Evolutionary conservation across 1,140 invertebrate genomes (phyloP).

Genomic region (Drosophila sechellia): DNA sequence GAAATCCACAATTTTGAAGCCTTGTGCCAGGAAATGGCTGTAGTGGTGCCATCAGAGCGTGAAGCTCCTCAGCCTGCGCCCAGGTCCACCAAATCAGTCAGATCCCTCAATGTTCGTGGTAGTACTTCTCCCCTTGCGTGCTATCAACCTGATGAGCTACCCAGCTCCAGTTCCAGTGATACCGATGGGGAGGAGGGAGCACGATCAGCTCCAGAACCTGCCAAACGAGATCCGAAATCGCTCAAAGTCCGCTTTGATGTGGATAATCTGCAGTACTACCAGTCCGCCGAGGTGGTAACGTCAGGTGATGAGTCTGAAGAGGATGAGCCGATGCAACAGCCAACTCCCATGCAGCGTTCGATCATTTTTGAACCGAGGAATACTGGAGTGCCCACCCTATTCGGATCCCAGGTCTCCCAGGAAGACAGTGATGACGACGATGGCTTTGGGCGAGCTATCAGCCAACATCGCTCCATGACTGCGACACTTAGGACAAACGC

Average conservation of each 20-base stretch:
- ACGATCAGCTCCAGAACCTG: slow-evolving; percentile 41
- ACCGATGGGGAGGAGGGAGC: slow-evolving; percentile 29
- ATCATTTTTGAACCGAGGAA: slow-evolving; percentile 24
- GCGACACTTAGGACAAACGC: slow-evolving; percentile 42
- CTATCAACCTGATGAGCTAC: slow-evolving; percentile 61
- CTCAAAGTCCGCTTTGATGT: slow-evolving; percentile 74
- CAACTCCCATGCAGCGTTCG: slow-evolving; percentile 51
- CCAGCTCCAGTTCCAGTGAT: slow-evolving; percentile 63
- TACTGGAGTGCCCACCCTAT: slow-evolving; percentile 48
- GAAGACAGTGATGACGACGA: slow-evolving; percentile 50
- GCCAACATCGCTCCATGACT: slow-evolving; percentile 70
- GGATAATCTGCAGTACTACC: slow-evolving; percentile 73
- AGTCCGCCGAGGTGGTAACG: slow-evolving; percentile 66
- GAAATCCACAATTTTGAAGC: slow-evolving; percentile 52
- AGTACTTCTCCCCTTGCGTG: slow-evolving; percentile 52
- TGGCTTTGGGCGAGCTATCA: slow-evolving; percentile 58
- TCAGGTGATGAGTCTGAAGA: slow-evolving; percentile 62
- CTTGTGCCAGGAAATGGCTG: slow-evolving; percentile 56
- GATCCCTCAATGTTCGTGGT: slow-evolving; percentile 53
- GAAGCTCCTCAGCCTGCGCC: slow-evolving; percentile 58
- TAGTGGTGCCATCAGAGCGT: slow-evolving; percentile 20
- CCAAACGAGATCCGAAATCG: slow-evolving; percentile 42
- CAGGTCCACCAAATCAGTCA: slow-evolving; percentile 41
- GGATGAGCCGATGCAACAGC: slow-evolving; percentile 29
- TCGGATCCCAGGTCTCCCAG: slow-evolving; percentile 57